Conservation (phyloP, 1,140 invertebrate species). For the Danaus plexippus region DNA sequence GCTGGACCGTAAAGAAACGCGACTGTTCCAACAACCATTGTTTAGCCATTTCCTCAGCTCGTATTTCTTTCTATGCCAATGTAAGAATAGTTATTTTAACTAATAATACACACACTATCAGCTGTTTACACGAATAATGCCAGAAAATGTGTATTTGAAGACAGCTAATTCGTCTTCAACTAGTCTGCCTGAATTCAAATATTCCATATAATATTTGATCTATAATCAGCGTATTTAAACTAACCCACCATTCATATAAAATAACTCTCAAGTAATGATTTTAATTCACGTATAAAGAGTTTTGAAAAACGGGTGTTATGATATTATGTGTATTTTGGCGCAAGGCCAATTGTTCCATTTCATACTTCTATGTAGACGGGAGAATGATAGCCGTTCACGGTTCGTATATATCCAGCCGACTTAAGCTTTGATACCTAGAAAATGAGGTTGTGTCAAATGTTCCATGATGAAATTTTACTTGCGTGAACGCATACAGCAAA, state of each 20-base stretch:
- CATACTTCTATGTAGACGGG: slow-evolving; percentile 41
- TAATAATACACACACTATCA: background rate
- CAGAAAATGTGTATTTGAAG: too few species aligned
- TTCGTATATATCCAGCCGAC: slow-evolving; percentile 49
- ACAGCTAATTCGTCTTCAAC: too few species aligned
- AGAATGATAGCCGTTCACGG: slow-evolving; percentile 57
- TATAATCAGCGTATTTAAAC: slow-evolving; percentile 3
- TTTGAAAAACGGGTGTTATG: slow-evolving; percentile 41
- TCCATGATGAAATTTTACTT: slow-evolving; percentile 23
- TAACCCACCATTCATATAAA: slow-evolving; percentile 44
- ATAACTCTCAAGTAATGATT: slow-evolving; percentile 24
- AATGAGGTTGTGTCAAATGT: slow-evolving; percentile 51
- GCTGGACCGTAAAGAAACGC: slow-evolving; percentile 31
- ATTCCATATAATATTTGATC: too few species aligned
- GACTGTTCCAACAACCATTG: slow-evolving; percentile 13
- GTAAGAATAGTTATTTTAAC: slow-evolving; percentile 5
- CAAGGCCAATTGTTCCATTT: slow-evolving; percentile 58
- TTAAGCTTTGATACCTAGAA: slow-evolving; percentile 52
- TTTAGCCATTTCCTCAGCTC: slow-evolving; percentile 38
- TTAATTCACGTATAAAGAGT: slow-evolving; percentile 19
- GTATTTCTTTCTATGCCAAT: slow-evolving; percentile 28
- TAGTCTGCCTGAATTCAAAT: too few species aligned
- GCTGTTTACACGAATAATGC: too few species aligned
- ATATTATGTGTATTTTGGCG: slow-evolving; percentile 44
- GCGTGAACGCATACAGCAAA: slow-evolving; percentile 38